Conservation (phyloP, 2,113 vertebrate species). For the Chiloscyllium plagiosum region DNA sequence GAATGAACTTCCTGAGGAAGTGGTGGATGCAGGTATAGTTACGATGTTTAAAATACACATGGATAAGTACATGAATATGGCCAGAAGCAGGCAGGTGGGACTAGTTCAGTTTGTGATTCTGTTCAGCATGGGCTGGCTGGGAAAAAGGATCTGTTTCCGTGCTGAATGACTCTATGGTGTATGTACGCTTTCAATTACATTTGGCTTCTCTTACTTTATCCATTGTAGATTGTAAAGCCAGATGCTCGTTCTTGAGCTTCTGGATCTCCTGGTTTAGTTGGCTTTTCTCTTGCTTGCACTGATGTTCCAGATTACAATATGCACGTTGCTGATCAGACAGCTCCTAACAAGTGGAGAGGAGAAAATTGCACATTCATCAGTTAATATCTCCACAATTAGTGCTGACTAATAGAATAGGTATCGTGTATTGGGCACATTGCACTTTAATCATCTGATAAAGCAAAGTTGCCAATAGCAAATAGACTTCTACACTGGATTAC, state of each 20-base stretch:
- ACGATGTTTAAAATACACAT: too few species aligned
- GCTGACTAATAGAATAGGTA: not conserved
- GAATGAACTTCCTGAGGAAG: too few species aligned
- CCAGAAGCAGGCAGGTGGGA: too few species aligned
- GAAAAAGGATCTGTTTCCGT: too few species aligned
- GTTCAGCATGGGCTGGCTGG: too few species aligned
- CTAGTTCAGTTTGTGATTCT: too few species aligned
- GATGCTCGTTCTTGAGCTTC: constrained; percentile 57
- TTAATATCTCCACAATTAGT: not conserved
- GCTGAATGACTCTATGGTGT: too few species aligned
- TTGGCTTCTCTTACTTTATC: constrained; percentile 55
- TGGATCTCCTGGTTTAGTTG: constrained; percentile 62
- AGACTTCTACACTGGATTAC: not conserved
- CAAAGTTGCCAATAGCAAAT: not conserved
- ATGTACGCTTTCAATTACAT: not conserved
- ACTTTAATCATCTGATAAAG: too few species aligned
- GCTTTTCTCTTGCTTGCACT: constrained; percentile 58
- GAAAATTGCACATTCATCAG: not conserved
- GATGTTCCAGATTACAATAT: constrained; percentile 52
- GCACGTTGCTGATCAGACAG: constrained; percentile 58
- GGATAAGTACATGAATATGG: too few species aligned
- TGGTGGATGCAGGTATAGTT: too few species aligned
- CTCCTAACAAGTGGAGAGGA: constrained; percentile 47
- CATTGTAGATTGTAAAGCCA: constrained; percentile 59
- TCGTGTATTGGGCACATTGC: too few species aligned